A percentile compares a stretch with the other conserved stretches of the same genome.
Conservation (phyloP, 2,113 vertebrate genomes). For the Larimichthys polyactis region DNA sequence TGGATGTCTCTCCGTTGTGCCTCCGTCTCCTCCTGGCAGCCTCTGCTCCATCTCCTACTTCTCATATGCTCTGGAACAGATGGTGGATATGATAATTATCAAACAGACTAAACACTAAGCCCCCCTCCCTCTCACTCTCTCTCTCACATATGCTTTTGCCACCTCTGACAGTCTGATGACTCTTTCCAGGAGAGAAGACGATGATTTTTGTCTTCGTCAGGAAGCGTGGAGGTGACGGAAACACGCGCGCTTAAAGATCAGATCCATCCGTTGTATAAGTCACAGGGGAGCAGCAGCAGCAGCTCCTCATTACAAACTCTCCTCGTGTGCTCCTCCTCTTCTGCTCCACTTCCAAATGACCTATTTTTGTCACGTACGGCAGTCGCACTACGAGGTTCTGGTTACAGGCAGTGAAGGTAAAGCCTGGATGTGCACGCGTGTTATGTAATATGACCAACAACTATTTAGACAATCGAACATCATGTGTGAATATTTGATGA, state of each 20-base stretch:
- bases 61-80: constrained; percentile 70
- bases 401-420: not conserved
- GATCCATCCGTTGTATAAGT: not conserved
- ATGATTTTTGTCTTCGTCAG: not conserved
- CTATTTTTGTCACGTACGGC: constrained; percentile 1
- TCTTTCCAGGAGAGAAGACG: constrained; percentile 8
- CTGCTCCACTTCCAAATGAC: not conserved
- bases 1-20: constrained; percentile 10
- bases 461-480: too few relatives aligned
- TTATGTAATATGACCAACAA: not conserved
- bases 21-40: constrained; percentile 63
- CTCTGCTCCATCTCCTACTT: constrained; percentile 44
- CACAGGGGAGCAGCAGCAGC: not conserved
- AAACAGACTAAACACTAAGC: constrained; percentile 56
- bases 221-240: not conserved
- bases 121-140: not conserved
- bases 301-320: constrained; percentile 17
- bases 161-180: constrained; percentile 44
- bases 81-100: constrained; percentile 71
- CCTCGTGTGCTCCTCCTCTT: not conserved
- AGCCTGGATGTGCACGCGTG: not conserved
- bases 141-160: constrained; percentile 22
- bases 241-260: not conserved
- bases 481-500: too few relatives aligned
- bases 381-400: not conserved